Base-by-base conservation (phyloP, 1,140 invertebrate genomes). In the Hestina assimilis region DNA sequence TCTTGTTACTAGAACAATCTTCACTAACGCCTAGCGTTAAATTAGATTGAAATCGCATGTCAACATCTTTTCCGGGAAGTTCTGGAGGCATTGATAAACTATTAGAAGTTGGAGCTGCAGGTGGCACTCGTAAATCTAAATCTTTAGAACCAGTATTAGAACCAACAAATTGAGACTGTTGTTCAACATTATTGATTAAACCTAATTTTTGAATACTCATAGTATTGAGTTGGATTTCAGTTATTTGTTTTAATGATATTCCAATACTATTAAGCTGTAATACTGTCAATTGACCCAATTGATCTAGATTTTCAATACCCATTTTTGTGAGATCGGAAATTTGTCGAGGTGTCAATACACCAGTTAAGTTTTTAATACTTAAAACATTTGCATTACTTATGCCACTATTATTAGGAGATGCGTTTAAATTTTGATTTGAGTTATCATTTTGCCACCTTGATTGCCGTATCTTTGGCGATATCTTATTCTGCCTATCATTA, bases 391-490 rank as follows among this genome's bases (percentile, higher is more conserved):
- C 62, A 19, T 67, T 57, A 31, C 53, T 61, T 31, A 62, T 51
- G 47, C 67, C 75, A 65, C 62, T 75, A 56, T 61, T 78, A 59
- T 64, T 79, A 52, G 80, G 69, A 12, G 75, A 73, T 45, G 65
- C 59, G 66, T 82, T 89, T 2, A 79, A 60, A 71, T 90, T 85
- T 63, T 70, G 66, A 65, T 74, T 84, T 41, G 56, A 63, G 47
- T 72, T 71, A 33, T 88, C 85, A 66, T 84, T 85, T 73, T 88
- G 90, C 92, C 92, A 93, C 52, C 92, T 83, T 4, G 92, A 92
- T 26, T 91, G 92, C 19, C 92, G 85, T 23, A 91, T 89, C 72
- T 91, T 91, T 35, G 89, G 78, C 17, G 85, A 85, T 19, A 79
- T 72, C 69, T 89, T 89, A 51, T 82, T 89, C 64, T 75, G 75